Percentiles rank a stretch among this genome's conserved stretches.
Conservation (phyloP, 1,140 invertebrate genomes). For the Glossosoma conforme region DNA sequence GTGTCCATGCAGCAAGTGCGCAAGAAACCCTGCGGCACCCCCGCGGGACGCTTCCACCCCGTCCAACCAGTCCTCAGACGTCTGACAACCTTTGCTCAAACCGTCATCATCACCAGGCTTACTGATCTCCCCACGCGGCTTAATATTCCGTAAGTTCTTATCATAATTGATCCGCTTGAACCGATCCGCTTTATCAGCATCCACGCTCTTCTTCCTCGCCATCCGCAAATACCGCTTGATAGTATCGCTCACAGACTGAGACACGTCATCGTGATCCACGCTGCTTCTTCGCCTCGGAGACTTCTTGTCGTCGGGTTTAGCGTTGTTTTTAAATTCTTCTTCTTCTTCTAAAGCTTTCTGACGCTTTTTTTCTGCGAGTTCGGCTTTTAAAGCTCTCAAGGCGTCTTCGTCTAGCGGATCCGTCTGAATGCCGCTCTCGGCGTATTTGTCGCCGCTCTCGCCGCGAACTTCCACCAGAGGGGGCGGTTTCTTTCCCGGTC, state of each 20-base stretch:
- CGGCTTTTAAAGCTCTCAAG: slow-evolving; percentile 46
- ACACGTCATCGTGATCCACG: slow-evolving; percentile 76
- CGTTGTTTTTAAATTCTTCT: slow-evolving; percentile 34
- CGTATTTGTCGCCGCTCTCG: slow-evolving; percentile 51
- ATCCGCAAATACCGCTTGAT: slow-evolving; percentile 78
- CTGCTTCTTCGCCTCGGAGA: slow-evolving; percentile 59
- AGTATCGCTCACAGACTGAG: slow-evolving; percentile 78
- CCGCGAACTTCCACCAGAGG: slow-evolving; percentile 62
- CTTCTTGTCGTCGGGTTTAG: slow-evolving; percentile 34
- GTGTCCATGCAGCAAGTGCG: slow-evolving; percentile 35
- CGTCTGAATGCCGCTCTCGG: slow-evolving; percentile 58
- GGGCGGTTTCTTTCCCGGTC: slow-evolving; percentile 48
- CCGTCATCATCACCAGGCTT: slow-evolving; percentile 68
- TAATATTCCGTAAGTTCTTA: slow-evolving; percentile 75
- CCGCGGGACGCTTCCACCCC: slow-evolving; percentile 39
- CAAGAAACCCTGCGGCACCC: slow-evolving; percentile 37
- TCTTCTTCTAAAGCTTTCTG: slow-evolving; percentile 37
- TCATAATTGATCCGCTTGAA: slow-evolving; percentile 88
- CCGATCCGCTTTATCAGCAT: slow-evolving; percentile 71
- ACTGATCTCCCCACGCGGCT: slow-evolving; percentile 69
- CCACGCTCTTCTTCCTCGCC: slow-evolving; percentile 79
- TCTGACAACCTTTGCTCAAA: slow-evolving; percentile 67
- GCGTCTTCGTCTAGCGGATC: slow-evolving; percentile 52
- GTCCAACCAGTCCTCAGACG: slow-evolving; percentile 66
- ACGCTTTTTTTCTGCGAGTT: slow-evolving; percentile 37